phyloP scores from a whole-genome alignment of 2,797 vertebrate genomes.

The Erpetoichthys calabaricus region DNA sequence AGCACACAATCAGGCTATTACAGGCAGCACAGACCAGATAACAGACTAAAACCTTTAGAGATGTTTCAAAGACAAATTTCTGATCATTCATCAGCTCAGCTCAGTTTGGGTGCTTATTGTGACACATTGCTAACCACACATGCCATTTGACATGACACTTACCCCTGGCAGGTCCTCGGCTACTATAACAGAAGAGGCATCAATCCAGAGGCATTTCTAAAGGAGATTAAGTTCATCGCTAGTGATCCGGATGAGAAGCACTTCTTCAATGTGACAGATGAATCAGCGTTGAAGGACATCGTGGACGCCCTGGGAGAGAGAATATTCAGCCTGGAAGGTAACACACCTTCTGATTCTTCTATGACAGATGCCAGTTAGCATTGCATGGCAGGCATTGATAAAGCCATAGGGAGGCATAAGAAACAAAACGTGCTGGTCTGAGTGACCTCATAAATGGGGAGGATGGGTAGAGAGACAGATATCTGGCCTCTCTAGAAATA shows the following conservation, averaged over 20 bases:
- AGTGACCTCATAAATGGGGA: too few species aligned
- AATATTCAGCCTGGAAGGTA: slow-evolving; percentile 95
- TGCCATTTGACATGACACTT: too few species aligned
- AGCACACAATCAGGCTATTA: too few species aligned
- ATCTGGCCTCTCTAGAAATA: too few species aligned
- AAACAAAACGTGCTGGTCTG: not conserved
- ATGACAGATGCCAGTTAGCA: not conserved
- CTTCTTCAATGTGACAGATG: slow-evolving; percentile 94
- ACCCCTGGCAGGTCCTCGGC: slow-evolving; percentile 65
- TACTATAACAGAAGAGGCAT: slow-evolving; percentile 95
- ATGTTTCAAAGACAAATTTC: too few species aligned
- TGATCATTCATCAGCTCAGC: too few species aligned
- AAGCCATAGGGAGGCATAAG: not conserved
- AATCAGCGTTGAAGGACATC: slow-evolving; percentile 89
- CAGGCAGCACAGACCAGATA: too few species aligned
- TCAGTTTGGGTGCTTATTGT: too few species aligned
- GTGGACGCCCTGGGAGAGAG: slow-evolving; percentile 90
- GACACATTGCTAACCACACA: too few species aligned
- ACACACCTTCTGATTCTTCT: slow-evolving; percentile 12
- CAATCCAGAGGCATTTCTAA: slow-evolving; percentile 86
- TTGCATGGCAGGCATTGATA: not conserved
- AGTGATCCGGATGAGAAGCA: slow-evolving; percentile 95
- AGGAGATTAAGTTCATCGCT: slow-evolving; percentile 90
- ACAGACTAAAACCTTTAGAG: too few species aligned
- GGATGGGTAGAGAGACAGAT: too few species aligned